Evolutionary conservation across 2,797 vertebrate genomes (phyloP).

Genomic region (Myotis planiceps): DNA sequence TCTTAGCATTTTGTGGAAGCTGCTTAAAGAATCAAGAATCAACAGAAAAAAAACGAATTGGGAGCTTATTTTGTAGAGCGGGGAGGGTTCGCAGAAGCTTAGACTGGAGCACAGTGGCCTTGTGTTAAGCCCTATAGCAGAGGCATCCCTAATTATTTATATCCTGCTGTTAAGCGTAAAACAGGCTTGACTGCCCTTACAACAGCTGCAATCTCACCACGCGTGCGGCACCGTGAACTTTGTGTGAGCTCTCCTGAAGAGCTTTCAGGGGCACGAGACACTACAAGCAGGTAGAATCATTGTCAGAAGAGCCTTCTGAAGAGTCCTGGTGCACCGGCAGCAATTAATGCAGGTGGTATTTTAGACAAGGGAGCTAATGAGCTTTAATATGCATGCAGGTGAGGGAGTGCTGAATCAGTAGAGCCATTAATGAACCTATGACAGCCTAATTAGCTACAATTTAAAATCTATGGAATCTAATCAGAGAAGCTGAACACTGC

Average conservation of each 20-base stretch:
- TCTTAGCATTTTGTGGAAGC: neutral
- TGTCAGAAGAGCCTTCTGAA: conserved; percentile 90
- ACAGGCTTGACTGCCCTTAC: conserved; percentile 85
- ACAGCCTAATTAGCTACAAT: conserved; percentile 99
- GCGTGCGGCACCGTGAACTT: conserved; percentile 81
- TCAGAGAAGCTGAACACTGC: conserved; percentile 95
- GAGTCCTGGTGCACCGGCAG: conserved; percentile 91
- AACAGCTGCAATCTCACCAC: conserved; percentile 85
- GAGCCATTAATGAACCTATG: conserved; percentile 99
- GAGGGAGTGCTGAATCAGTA: conserved; percentile 97
- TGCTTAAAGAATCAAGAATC: conserved; percentile 46
- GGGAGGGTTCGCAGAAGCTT: conserved; percentile 63
- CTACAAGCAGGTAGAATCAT: conserved; percentile 86
- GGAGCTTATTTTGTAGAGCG: conserved; percentile 49
- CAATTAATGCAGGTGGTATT: conserved; percentile 99
- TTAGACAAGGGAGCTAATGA: conserved; percentile 99
- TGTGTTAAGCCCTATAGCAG: conserved; percentile 76
- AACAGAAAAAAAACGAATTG: conserved; percentile 38
- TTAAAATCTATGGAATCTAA: conserved; percentile 99
- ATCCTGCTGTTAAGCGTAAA: conserved; percentile 86
- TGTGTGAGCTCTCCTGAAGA: conserved; percentile 79
- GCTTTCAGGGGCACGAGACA: conserved; percentile 79
- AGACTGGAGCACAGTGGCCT: conserved; percentile 69
- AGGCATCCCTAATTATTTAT: conserved; percentile 87
- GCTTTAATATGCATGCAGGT: conserved; percentile 99